Conservation (phyloP, 2,888 invertebrate genomes). For the Yponomeuta sedellus region DNA sequence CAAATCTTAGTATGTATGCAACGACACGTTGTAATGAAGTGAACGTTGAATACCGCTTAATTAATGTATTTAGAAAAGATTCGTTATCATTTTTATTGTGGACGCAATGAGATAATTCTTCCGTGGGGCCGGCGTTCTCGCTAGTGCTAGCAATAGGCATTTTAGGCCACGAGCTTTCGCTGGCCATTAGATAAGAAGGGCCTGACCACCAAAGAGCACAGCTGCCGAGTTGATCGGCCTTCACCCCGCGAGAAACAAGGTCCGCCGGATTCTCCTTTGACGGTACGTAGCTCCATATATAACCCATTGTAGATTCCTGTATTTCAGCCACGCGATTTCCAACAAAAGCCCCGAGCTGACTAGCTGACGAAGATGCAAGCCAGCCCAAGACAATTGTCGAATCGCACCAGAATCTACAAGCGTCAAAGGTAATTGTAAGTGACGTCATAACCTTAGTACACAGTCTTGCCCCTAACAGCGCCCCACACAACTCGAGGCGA, state of each 20-base stretch:
- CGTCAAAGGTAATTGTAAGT: constrained; percentile 2
- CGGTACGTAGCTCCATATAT: constrained; percentile 22
- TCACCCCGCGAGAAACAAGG: constrained; percentile 22
- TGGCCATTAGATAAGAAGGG: constrained; percentile 14
- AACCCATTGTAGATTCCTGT: constrained; percentile 15
- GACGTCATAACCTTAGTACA: constrained; percentile 14
- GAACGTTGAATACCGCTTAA: constrained; percentile 10
- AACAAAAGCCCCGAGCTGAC: constrained; percentile 22
- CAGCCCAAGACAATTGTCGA: too few relatives aligned
- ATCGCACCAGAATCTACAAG: constrained; percentile 26
- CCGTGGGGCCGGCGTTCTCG: background rate
- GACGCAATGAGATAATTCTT: background rate
- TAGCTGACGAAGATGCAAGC: constrained; percentile 17
- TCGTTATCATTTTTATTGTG: background rate
- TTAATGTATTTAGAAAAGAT: background rate
- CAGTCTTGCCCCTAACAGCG: constrained; percentile 18
- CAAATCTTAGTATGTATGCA: constrained; percentile 14
- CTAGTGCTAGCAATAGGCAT: background rate
- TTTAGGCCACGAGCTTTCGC: constrained; percentile 9
- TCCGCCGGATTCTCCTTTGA: constrained; percentile 24
- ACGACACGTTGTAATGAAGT: background rate
- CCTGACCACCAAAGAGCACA: constrained; percentile 22
- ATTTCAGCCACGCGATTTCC: constrained; percentile 20
- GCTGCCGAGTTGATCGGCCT: constrained; percentile 17
- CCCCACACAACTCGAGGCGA: constrained; percentile 18